Percentiles rank a stretch among this genome's conserved stretches.
Conservation (phyloP, 2,113 vertebrate genomes). For the Motacilla alba region DNA sequence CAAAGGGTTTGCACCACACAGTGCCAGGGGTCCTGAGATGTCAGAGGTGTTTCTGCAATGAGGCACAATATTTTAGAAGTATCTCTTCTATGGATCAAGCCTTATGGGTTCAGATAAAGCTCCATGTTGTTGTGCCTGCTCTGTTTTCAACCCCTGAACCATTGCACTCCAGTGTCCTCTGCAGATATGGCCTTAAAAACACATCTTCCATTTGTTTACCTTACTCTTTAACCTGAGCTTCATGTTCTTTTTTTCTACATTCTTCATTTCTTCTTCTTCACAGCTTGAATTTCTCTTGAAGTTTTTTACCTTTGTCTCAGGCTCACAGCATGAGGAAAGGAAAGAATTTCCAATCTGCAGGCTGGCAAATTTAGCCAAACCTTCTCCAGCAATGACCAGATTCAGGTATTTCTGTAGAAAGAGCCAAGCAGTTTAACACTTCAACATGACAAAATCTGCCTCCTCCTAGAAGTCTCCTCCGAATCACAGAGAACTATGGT, state of each 20-base stretch:
- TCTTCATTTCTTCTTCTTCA: background rate
- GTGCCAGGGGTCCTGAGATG: background rate
- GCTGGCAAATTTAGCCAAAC: background rate
- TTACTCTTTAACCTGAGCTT: background rate
- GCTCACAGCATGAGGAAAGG: background rate
- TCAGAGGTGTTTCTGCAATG: background rate
- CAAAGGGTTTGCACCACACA: background rate
- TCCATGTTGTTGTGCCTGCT: background rate
- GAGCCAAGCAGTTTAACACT: background rate
- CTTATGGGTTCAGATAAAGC: background rate
- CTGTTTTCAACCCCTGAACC: background rate
- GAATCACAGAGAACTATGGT: background rate
- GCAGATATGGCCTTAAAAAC: background rate
- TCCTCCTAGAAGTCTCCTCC: background rate
- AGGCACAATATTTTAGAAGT: background rate
- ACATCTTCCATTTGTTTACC: background rate
- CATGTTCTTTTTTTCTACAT: background rate
- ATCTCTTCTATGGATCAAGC: background rate
- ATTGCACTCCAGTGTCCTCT: background rate
- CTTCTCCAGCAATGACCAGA: background rate
- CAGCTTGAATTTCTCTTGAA: background rate
- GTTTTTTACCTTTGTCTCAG: background rate
- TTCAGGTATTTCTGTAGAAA: background rate
- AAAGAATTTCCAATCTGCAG: background rate
- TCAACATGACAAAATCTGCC: background rate